Base-by-base conservation (phyloP, 2,888 invertebrate genomes). In the Campopleginae sp. region DNA sequence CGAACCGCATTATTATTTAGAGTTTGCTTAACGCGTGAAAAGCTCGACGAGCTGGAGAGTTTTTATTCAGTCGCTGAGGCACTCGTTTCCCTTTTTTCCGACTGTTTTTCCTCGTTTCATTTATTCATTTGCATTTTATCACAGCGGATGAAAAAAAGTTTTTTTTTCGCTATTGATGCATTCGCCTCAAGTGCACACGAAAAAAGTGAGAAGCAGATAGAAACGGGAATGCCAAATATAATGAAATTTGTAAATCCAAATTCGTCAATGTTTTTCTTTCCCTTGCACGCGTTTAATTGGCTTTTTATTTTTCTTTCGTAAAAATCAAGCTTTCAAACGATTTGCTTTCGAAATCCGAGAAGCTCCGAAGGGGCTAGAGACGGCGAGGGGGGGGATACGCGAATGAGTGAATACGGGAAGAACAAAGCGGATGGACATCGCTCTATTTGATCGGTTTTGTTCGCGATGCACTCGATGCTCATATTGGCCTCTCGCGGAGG, bases 371-470 rank as follows among this genome's bases (percentile, higher is more conserved):
- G 33, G 51, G 44, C 72, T 65, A 71, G 46, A 65, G 17, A 65
- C 17, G 23, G 19, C 46, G 48, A 63, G 51, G 17, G 61, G 74
- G 61, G 46, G 42, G 46, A 75, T 78, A 70, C 71, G 81, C 71
- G 81, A 81, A 79, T 71, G 80, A 74, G 74, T 66, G 71, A 71
- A 70, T 71, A 82, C 71, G 46, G 31, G 27, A n/a, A 66, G 33
- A 65, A 65, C n/a, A 82, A 61, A 79, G 54, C 68, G 71, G 76
- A 80, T 78, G 81, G 80, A 81, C 84, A 79, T 82, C 79, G 82
- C 84, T 79, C 82, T 82, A 86, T 84, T 86, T 84, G 80, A 84
- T 58, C 76, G 70, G 81, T 81, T 85, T 87, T 79, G 78, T 84
- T 63, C 68, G 71, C 68, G 71, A 80, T 79, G 81, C 83, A 81